Evolutionary conservation across 92 coral and sea anemone genomes (phyloP), one percentile per base, ranked within the genome.

Genomic region (Diadumene lineata): DNA sequence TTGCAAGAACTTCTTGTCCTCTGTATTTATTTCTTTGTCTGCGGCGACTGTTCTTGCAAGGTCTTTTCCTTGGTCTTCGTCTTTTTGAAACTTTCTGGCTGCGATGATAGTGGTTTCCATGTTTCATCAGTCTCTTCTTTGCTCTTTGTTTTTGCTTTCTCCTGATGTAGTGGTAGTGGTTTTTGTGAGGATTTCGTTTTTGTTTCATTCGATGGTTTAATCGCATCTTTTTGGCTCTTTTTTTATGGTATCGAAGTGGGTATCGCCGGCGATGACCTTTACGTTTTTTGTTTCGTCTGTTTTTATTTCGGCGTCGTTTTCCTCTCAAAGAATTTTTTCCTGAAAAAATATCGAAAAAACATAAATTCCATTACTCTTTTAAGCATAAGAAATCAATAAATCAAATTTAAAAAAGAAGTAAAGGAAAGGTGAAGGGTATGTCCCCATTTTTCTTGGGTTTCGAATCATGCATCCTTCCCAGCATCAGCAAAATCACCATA

Each of bases 241-340:
- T 9, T 22, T 22, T 58, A n/a, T n/a, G n/a, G 29, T 58, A 6
- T 58, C 22, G 23, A 17, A 6, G 2, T 2, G 23, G 16, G 30
- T 22, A 22, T 30, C 7, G 7, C 7, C 31, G 30, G 29, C 11
- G 31, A 22, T 58, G 64, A 26, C 7, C 26, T 58, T 22, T 58
- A 22, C 31, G 64, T 9, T 22, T 22, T 58, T 58, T 58, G 31
- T 58, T 58, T 15, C 64, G 64, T 58, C 31, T 22, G 29, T 58
- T 58, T 6, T 10, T 22, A 25, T 22, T 58, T 58, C 22, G 23
- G 31, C 64, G 64, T 25, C 64, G 29, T 22, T 58, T 58, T 58
- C 64, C 64, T 22, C 64, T 30, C 31, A 58, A 22, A 58, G 64
- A 58, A 10, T 58, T 58, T 26, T 17, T 58, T 58, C 64, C 64